Conservation (phyloP, 2,797 vertebrate genomes). For the Ctenochaetus hawaiiensis region DNA sequence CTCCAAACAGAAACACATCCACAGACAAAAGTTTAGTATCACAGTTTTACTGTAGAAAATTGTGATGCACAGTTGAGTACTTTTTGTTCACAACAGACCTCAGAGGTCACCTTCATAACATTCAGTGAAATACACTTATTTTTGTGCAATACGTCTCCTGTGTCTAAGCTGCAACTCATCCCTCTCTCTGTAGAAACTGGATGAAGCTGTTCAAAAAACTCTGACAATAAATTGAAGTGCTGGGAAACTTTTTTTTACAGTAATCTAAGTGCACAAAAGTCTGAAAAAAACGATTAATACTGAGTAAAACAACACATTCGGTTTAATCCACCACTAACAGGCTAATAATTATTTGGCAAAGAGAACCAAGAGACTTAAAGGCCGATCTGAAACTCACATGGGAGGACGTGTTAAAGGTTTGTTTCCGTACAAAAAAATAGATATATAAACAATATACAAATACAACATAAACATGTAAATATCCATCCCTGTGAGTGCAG, state of each 20-base stretch:
- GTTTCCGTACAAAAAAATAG: conserved; percentile 70
- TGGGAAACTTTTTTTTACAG: conserved; percentile 14
- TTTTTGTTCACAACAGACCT: conserved; percentile 6
- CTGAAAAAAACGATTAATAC: conserved; percentile 25
- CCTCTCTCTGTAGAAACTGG: neutral
- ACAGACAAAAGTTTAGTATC: conserved; percentile 32
- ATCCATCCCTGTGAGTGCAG: conserved; percentile 56
- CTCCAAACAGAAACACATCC: neutral
- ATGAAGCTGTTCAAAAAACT: conserved; percentile 41
- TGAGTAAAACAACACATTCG: conserved; percentile 40
- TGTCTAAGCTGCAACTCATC: neutral
- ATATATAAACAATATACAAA: conserved; percentile 75
- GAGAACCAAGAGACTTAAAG: conserved; percentile 57
- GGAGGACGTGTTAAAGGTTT: conserved; percentile 57
- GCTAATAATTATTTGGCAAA: conserved; percentile 63
- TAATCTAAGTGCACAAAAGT: conserved; percentile 59
- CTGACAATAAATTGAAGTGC: conserved; percentile 31
- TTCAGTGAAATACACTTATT: conserved; percentile 32
- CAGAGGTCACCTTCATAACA: conserved; percentile 31
- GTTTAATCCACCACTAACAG: conserved; percentile 31
- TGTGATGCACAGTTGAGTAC: conserved; percentile 23
- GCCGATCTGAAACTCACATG: conserved; percentile 43
- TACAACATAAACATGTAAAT: conserved; percentile 61
- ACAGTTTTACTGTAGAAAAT: conserved; percentile 74
- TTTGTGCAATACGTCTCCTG: neutral